These are phyloP conservation scores for Syrmaticus mikado DNA, from an alignment of 2,113 vertebrate genomes.

Conservation along the genomic window DNA sequence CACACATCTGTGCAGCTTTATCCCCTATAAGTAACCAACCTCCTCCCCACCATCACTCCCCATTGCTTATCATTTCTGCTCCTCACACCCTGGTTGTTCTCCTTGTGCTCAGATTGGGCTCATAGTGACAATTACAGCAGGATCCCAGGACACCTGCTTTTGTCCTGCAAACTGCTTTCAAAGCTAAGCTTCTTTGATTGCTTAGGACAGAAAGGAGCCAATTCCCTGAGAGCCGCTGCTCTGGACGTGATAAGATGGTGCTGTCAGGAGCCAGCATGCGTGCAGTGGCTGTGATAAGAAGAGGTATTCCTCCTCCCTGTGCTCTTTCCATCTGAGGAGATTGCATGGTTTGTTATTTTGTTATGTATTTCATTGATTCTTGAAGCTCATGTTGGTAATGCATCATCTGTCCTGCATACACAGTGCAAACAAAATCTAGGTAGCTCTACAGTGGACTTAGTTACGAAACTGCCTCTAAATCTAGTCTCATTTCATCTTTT, in stretches of 20 bases:
- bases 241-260: neutral
- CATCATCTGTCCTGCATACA: fast-evolving
- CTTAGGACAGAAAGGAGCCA: neutral
- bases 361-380: neutral
- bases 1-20: too few relatives aligned
- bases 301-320: neutral
- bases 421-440: neutral
- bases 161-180: neutral
- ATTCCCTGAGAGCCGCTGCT: neutral
- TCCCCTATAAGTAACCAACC: neutral
- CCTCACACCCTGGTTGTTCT: neutral
- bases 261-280: neutral
- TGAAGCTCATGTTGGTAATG: neutral
- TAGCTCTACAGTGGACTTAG: neutral
- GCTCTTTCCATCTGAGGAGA: neutral
- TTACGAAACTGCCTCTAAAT: neutral
- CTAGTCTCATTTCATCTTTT: neutral
- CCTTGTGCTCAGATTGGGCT: neutral
- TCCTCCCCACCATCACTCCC: neutral
- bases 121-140: neutral
- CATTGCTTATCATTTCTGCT: neutral
- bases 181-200: neutral
- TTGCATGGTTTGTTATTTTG: neutral
- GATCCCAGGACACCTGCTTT: neutral
- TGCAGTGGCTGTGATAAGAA: slow-evolving; percentile 28